Conservation (phyloP, 2,888 invertebrate genomes). For the Elmis aenea region DNA sequence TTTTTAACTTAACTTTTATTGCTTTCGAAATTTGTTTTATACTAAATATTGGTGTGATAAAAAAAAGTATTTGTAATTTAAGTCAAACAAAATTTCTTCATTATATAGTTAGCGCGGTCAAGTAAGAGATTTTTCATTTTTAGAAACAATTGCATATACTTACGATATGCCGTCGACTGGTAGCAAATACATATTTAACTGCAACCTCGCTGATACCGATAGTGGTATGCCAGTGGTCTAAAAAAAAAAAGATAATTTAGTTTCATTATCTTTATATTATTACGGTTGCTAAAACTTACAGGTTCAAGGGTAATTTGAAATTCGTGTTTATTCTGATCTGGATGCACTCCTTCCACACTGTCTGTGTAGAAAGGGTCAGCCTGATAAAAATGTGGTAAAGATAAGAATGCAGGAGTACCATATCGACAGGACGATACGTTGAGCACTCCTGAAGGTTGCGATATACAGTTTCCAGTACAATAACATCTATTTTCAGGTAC, state of each 20-base stretch:
- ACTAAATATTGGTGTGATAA: no score
- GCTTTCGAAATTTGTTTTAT: no score
- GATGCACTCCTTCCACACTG: slow-evolving; percentile 60
- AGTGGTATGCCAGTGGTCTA: slow-evolving; percentile 69
- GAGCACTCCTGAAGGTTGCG: slow-evolving; percentile 65
- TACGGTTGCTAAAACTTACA: no score
- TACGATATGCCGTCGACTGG: slow-evolving; percentile 61
- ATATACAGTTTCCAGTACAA: slow-evolving; percentile 63
- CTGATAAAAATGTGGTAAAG: slow-evolving; percentile 73
- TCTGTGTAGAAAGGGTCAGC: slow-evolving; percentile 62
- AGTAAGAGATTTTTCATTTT: no score
- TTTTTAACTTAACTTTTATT: no score
- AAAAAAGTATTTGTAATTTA: no score
- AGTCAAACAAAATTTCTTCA: no score
- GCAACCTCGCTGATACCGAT: slow-evolving; percentile 72
- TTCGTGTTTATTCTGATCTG: slow-evolving; percentile 61
- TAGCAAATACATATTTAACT: slow-evolving; percentile 70
- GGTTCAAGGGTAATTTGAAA: slow-evolving; percentile 70
- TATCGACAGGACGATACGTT: slow-evolving; percentile 68
- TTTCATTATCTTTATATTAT: no score
- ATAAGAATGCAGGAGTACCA: slow-evolving; percentile 73
- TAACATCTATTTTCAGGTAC: slow-evolving; percentile 60
- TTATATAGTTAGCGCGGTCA: no score
- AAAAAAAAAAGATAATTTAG: slow-evolving; percentile 25
- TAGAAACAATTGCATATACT: slow-evolving; percentile 42